Conservation (phyloP, 1,140 invertebrate genomes). For the Brachionus paranguensis region DNA sequence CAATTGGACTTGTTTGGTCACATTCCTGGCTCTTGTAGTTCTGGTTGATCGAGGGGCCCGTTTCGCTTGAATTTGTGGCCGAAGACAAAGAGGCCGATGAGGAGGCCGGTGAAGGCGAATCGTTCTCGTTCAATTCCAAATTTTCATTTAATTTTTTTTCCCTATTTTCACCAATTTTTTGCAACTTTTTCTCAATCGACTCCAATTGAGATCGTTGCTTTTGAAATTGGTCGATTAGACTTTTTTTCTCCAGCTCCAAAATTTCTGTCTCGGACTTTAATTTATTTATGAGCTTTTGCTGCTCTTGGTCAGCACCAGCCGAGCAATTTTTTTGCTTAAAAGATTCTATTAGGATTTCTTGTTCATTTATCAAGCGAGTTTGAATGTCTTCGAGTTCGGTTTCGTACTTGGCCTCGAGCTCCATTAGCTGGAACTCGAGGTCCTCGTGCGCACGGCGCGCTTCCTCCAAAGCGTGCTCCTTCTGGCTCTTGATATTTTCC, state of each 20-base stretch:
- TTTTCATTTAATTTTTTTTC: background rate
- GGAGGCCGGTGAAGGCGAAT: background rate
- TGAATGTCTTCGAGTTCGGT: conserved; percentile 35
- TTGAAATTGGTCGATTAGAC: conserved; percentile 1
- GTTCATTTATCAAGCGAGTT: conserved; percentile 15
- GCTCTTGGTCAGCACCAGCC: background rate
- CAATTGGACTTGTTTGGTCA: background rate
- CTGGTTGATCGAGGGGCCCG: background rate
- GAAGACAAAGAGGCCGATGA: conserved; percentile 25
- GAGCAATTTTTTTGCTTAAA: conserved; percentile 18
- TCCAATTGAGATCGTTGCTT: conserved; percentile 19
- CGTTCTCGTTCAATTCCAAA: background rate
- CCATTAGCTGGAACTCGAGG: conserved; percentile 38
- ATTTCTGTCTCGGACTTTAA: conserved; percentile 6
- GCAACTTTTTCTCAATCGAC: background rate
- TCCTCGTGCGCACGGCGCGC: conserved; percentile 19
- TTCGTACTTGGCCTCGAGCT: conserved; percentile 31
- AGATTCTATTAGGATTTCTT: conserved; percentile 12
- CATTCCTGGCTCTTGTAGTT: background rate
- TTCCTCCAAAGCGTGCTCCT: conserved; percentile 13
- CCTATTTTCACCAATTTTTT: background rate
- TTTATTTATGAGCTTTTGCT: background rate
- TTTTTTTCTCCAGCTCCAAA: conserved; percentile 17
- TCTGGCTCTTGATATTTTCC: background rate
- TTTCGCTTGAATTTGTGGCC: conserved; percentile 11